Evolutionary conservation across 2,113 vertebrate genomes (phyloP), one percentile per base, ranked within the genome.

Genomic region (Plecturocebus donacophilus): DNA sequence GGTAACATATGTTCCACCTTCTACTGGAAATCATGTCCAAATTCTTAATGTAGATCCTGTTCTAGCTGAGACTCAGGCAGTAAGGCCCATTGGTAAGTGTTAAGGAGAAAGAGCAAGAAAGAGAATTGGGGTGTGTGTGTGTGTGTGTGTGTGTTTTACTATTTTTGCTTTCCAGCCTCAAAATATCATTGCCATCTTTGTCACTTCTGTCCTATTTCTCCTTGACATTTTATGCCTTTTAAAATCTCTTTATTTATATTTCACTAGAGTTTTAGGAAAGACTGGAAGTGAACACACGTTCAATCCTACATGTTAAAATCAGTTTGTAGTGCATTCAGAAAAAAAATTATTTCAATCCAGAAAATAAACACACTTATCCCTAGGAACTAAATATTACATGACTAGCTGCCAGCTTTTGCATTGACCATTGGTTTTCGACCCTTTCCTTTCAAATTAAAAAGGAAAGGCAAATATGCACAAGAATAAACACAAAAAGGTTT

Each of bases 171-270:
- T 93, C 40, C 27, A 87, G 83, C n/a, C 27, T 89, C 89, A 89
- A 95, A 96, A 96, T 97, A 87, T 70, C 91, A 95, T 79, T 56
- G 47, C 79, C 93, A 12, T 80, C 68, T 96, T 97, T 91, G 66
- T 92, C 77, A 70, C 73, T 70, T 94, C 58, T 93, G 23, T 82
- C 61, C 54, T 96, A 30, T 80, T 77, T 90, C 82, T 86, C 95
- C 88, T 97, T 96, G 95, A 94, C 93, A 97, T 93, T 97, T 96
- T 68, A 83, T 93, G 88, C 12, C 66, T 88, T 96, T 73, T 45
- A 77, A 96, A 91, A 81, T 71, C n/a, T 91, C 20, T 87, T 56
- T 92, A 95, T 95, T 95, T 97, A 76, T 32, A 87, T 70, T 92
- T 85, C 75, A 83, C 35, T 81, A 6, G 76, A 68, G 17, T 90